Evolutionary conservation across 1,140 invertebrate species (phyloP).

Genomic region (Lineus longissimus): DNA sequence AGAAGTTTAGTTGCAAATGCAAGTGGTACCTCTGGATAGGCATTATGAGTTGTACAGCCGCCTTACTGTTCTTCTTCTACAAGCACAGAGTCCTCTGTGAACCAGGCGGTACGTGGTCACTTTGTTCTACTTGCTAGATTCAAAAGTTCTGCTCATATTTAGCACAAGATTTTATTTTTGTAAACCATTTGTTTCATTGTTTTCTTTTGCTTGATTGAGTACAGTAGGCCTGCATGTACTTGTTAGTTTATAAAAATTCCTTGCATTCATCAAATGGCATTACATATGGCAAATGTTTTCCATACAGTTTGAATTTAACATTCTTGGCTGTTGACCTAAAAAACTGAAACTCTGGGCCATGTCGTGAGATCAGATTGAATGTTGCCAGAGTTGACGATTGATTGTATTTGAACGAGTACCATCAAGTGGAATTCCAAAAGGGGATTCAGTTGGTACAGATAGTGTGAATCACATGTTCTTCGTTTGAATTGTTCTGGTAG

Average conservation of each 20-base stretch:
- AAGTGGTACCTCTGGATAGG: conserved; percentile 72
- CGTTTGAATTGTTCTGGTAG: no score
- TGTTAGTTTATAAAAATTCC: not conserved
- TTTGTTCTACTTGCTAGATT: conserved; percentile 5
- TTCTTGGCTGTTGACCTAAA: no score
- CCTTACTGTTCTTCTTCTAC: conserved; percentile 79
- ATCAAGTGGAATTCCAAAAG: no score
- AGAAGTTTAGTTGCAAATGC: conserved; percentile 60
- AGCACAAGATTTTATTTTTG: no score
- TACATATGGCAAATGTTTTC: not conserved
- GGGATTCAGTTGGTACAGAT: no score
- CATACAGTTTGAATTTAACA: no score
- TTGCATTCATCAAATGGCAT: not conserved
- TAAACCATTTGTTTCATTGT: conserved; percentile 2
- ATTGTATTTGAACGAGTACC: no score
- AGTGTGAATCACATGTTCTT: no score
- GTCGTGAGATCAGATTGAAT: no score
- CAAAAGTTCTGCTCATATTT: conserved; percentile 4
- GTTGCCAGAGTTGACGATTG: no score
- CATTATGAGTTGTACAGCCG: conserved; percentile 73
- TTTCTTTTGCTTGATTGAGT: not conserved
- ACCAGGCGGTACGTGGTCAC: conserved; percentile 75
- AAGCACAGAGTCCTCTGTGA: conserved; percentile 82
- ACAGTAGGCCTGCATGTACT: not conserved
- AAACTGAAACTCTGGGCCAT: no score